Base-by-base conservation (phyloP, 1,140 invertebrate genomes). In the Bombus waltoni region DNA sequence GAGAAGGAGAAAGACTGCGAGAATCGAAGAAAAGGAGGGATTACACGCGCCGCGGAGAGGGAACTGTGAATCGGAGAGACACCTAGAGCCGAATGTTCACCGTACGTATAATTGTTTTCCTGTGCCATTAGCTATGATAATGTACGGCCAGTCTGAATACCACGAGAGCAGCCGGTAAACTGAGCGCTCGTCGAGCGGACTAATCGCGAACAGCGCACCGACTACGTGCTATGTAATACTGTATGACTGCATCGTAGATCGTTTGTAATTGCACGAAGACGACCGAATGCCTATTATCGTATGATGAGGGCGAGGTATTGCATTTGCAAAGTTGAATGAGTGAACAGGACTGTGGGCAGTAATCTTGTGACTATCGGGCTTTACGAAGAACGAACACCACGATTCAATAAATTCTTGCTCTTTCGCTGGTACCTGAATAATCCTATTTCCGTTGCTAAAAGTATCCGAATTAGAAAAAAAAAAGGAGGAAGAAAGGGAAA, bases 191-290 rank as follows among this genome's bases (percentile, higher is more conserved):
- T 9, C 40, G n/a, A 47, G 66, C 40, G 22, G 9, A 80, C 25
- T 70, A n/a, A 80, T 47, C 78, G 65, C 28, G 18, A 28, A 62
- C 57, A 28, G 32, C 40, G 35, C 57, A 77, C n/a, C 38, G 38
- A n/a, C 32, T 70, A 68, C 68, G 79, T 72, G 68, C 66, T n/a
- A 73, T 81, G 72, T 59, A 73, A 81, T 62, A 44, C 68, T 22
- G 53, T 53, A 38, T 81, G 79, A 81, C 79, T 72, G 70, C 70
- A 40, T n/a, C 79, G 79, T 72, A 47, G 70, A 65, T 65, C 42
- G 35, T 59, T 75, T 32, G 81, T 77, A 77, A 83, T 47, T 76
- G 32, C 72, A 32, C 81, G 57, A 83, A 28, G 42, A 76, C 80
- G 80, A 73, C 11, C 70, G 70, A 73, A 70, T 38, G 44, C 28